phyloP scores from a whole-genome alignment of 23 tunicate species.

The Styela clava region DNA sequence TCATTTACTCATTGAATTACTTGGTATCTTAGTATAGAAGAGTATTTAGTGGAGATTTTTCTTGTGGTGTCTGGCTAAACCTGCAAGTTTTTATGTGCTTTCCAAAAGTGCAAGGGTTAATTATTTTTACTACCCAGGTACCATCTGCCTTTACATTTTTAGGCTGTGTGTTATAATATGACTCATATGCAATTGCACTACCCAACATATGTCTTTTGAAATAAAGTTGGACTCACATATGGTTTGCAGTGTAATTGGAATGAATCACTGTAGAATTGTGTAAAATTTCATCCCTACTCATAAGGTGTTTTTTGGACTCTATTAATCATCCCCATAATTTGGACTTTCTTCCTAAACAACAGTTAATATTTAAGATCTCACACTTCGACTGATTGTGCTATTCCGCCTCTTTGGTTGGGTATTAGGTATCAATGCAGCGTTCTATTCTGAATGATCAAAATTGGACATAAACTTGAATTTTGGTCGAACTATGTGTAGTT shows the following conservation, averaged over 20 bases:
- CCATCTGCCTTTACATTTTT: conserved; percentile 12
- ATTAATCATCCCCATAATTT: neutral
- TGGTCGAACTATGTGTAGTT: too few species aligned
- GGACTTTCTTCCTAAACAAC: neutral
- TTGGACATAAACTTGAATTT: neutral
- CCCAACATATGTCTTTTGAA: conserved; percentile 14
- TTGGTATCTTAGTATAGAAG: neutral
- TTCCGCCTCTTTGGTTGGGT: neutral
- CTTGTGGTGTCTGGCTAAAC: neutral
- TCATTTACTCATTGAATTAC: neutral
- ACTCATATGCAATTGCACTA: conserved; percentile 12
- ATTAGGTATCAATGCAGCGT: neutral
- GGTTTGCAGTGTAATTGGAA: conserved; percentile 22
- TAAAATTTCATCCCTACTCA: neutral
- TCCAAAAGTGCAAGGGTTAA: neutral
- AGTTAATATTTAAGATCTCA: neutral
- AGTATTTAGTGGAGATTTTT: neutral
- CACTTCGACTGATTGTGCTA: neutral
- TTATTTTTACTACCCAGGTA: neutral
- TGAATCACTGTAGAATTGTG: conserved; percentile 21
- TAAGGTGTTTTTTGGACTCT: neutral
- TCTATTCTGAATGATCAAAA: neutral
- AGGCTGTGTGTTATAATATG: conserved; percentile 13
- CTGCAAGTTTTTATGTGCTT: neutral
- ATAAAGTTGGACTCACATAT: conserved; percentile 17